Conservation (phyloP, 2,113 vertebrate species). For the Recurvirostra avosetta region DNA sequence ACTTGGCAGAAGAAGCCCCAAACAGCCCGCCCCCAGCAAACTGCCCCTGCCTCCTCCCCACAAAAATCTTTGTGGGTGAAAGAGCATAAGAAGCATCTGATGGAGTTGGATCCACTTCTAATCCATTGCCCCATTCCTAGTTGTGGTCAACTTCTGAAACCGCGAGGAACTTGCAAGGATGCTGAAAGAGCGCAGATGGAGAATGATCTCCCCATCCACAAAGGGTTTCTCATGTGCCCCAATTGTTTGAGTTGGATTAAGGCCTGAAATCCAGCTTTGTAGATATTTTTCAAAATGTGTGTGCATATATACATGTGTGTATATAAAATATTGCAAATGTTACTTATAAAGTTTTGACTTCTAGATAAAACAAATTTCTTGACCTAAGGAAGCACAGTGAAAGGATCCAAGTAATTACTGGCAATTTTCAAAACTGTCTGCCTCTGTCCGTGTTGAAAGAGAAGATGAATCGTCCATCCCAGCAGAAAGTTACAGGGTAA, state of each 20-base stretch:
- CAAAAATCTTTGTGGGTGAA: not conserved
- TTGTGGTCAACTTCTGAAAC: not conserved
- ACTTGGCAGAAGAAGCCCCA: not conserved
- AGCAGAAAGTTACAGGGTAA: not conserved
- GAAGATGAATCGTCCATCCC: not conserved
- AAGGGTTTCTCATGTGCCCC: not conserved
- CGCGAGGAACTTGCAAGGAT: not conserved
- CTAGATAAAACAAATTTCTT: not conserved
- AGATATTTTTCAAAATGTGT: not conserved
- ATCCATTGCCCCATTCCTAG: not conserved
- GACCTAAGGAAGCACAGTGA: not conserved
- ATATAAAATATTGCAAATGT: not conserved
- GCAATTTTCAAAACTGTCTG: not conserved
- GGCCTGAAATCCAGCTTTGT: not conserved
- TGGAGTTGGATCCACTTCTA: not conserved
- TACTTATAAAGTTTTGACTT: not conserved
- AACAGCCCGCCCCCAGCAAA: not conserved
- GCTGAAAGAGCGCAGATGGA: not conserved
- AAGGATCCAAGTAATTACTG: not conserved
- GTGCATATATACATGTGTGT: not conserved
- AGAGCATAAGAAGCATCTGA: not conserved
- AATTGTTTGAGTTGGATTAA: not conserved
- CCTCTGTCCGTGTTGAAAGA: not conserved
- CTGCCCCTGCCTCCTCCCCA: not conserved
- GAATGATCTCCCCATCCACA: not conserved